Base-by-base conservation (phyloP, 2,797 vertebrate genomes). In the Pelobates cultripes region DNA sequence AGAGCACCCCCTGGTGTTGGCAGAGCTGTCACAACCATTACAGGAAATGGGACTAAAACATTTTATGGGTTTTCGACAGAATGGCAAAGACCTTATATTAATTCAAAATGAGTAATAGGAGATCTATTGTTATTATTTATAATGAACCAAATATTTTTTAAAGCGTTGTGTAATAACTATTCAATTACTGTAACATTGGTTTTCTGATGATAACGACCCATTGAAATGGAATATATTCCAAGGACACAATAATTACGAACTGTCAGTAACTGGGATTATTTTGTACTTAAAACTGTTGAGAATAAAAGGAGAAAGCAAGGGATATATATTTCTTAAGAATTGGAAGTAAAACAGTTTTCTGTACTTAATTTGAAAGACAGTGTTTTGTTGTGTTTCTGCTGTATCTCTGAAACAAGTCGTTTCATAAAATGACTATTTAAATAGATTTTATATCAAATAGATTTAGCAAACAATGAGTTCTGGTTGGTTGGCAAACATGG, bases 1-100 rank as follows among this genome's bases (percentile, higher is more conserved):
- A 79, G 77, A 80, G 73, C 64, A 70, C 72, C 82, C 77, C 77
- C 73, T 68, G 77, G 57, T 79, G 82, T 28, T 79, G 47, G 82
- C 77, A 75, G 64, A 47, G 73, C 82, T 84, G 77, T 79, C 73
- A 80, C 47, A 45, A 57, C 73, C 9, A 80, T 84, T 79, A 84
- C 60, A 4, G 53, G 53, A 42, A 70, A 66, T 14, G 17, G 67
- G 82, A 53, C 14, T 55, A 79, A 64, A 45, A 76, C 60, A 64
- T 69, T 74, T 84, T 70, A 61, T 76, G 76, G 77, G 67, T 41
- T 14, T 47, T 75, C 45, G 41, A 76, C 77, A 72, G 77, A 60
- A 82, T 77, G 80, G 79, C 67, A 70, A 43, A 60, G 68, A 70
- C 44, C 47, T 47, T 40, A 55, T 70, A 41, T 53, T 79, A 68